Conservation (phyloP, 2,888 invertebrate genomes). For the Heliconius ismenius region DNA sequence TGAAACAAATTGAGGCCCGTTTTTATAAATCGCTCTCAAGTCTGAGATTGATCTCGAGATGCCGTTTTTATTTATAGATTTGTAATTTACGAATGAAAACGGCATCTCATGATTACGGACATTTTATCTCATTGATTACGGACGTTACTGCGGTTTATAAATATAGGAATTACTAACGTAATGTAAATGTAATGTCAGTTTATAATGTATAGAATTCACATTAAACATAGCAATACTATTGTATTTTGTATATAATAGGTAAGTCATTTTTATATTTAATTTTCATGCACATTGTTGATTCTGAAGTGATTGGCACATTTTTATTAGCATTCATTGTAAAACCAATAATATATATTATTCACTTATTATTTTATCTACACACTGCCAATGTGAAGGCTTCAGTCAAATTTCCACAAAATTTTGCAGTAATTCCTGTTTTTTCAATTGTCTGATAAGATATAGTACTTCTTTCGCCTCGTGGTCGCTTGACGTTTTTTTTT, state of each 20-base stretch:
- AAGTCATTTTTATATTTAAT: neutral
- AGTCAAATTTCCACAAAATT: slow-evolving; percentile 4
- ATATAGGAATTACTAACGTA: neutral
- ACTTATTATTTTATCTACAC: too few species aligned
- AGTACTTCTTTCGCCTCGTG: slow-evolving; percentile 1
- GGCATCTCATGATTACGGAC: too few species aligned
- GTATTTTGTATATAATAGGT: neutral
- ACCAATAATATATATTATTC: neutral
- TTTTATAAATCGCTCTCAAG: too few species aligned
- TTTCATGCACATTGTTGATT: neutral
- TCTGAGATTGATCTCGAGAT: too few species aligned
- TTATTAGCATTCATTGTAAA: neutral
- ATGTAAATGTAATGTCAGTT: neutral
- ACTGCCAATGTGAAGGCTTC: slow-evolving; percentile 19
- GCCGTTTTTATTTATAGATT: too few species aligned
- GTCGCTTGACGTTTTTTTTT: neutral
- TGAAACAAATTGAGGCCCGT: neutral
- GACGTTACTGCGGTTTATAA: too few species aligned
- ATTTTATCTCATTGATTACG: too few species aligned
- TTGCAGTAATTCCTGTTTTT: neutral
- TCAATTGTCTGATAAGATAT: neutral
- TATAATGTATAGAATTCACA: neutral
- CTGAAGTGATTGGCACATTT: neutral
- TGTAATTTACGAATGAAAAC: too few species aligned
- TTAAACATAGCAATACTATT: neutral